A percentile compares a stretch with the other conserved stretches of the same genome.
Evolutionary conservation across 2,888 invertebrate genomes (phyloP).

Genomic region (Leptopterna dolabrata): DNA sequence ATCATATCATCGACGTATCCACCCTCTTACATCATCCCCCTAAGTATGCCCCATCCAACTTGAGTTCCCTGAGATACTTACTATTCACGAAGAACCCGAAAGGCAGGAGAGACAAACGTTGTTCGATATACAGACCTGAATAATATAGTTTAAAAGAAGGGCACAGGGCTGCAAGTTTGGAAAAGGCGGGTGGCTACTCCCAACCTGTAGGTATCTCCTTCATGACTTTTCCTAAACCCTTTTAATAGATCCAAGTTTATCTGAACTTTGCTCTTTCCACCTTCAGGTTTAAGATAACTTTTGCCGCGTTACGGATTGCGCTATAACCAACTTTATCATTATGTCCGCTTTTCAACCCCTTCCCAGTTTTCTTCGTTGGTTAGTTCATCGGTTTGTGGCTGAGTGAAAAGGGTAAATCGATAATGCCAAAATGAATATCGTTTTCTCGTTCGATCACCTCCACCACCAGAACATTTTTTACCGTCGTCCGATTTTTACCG

Average conservation of each 20-base stretch:
- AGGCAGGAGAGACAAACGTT: not conserved
- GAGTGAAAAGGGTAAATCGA: not conserved
- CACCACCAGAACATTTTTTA: too few species aligned
- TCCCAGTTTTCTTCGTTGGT: not conserved
- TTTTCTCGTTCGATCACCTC: too few species aligned
- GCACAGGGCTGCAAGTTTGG: not conserved
- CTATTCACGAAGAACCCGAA: not conserved
- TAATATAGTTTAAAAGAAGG: not conserved
- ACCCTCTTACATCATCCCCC: too few species aligned
- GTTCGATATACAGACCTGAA: not conserved
- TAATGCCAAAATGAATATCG: too few species aligned
- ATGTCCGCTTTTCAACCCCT: not conserved
- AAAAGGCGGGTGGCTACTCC: not conserved
- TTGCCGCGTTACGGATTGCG: not conserved
- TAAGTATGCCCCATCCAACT: too few species aligned
- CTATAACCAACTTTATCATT: not conserved
- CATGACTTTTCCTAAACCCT: not conserved
- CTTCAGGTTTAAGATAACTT: not conserved
- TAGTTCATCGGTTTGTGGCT: not conserved
- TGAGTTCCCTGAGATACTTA: not conserved
- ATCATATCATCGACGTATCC: too few species aligned
- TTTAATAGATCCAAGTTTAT: not conserved
- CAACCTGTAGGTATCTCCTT: not conserved
- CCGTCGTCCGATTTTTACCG: too few species aligned
- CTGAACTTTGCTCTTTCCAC: not conserved